Evolutionary conservation across 2,888 invertebrate species (phyloP), one percentile per base, ranked within the genome.

Genomic region (Anodontia alba): DNA sequence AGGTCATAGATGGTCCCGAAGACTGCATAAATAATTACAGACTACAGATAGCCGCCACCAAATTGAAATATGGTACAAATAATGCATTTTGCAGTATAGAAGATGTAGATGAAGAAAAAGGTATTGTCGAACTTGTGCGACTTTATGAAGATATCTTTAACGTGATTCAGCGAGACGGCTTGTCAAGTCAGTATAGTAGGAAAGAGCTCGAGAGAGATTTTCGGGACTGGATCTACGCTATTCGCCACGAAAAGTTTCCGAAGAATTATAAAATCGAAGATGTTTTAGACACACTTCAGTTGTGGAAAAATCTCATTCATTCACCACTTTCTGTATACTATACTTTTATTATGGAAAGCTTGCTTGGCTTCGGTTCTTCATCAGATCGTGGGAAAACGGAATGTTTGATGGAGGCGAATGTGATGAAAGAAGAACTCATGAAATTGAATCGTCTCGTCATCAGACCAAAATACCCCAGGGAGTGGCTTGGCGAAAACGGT

Each of bases 201-300:
- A 75, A 81, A 49, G 86, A 82, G 17, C 69, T 89, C 7, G 89
- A 89, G 29, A 70, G 78, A 43, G 88, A 88, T 72, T 88, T 83
- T 67, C 83, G 78, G 26, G 89, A 89, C 66, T 90, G 90, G 90
- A 79, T 90, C 2, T 66, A 81, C 69, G 90, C 88, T 3, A 88
- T 90, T 36, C 62, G 90, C 15, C 81, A 86, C 38, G 78, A 78
- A 0, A 23, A 72, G 8, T 86, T 86, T 43, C 38, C 29, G 42
- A 71, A 76, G 46, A 73, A 69, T 0, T 90, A 88, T 71, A 42
- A 23, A 2, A 31, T 86, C 12, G 88, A 86, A 68, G 80, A 87
- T 26, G 89, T 90, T 17, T 71, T 88, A 20, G n/a, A 36, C 15
- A 77, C 73, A 38, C 81, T 90, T 12, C 81, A 85, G 31, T 70